phyloP scores from a whole-genome alignment of 1,140 invertebrate genomes.

The Zophobas atratus region DNA sequence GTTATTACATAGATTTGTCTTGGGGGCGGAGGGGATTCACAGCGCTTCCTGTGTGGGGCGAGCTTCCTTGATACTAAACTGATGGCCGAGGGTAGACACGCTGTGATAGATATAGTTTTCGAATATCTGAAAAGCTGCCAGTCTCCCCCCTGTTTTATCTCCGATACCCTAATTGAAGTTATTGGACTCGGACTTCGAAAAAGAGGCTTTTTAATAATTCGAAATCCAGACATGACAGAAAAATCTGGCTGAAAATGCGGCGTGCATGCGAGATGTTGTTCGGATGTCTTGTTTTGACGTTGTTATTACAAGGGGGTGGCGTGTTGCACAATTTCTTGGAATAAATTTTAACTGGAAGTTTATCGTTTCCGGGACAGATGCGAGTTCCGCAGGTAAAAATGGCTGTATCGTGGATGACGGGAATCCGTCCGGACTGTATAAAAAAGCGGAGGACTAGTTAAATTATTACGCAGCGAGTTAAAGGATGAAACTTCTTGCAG shows the following conservation, averaged over 20 bases:
- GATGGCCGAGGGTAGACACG: slow-evolving; percentile 47
- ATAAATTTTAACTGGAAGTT: too few relatives aligned
- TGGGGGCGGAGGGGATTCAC: slow-evolving; percentile 24
- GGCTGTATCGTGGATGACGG: too few relatives aligned
- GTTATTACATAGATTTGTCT: slow-evolving; percentile 56
- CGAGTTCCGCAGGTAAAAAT: too few relatives aligned
- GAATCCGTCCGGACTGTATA: background rate
- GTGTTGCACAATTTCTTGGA: too few relatives aligned
- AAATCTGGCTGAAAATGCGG: too few relatives aligned
- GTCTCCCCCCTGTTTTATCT: slow-evolving; percentile 37
- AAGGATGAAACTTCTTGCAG: slow-evolving; percentile 39
- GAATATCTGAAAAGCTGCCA: slow-evolving; percentile 49
- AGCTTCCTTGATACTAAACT: slow-evolving; percentile 51
- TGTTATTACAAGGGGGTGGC: too few relatives aligned
- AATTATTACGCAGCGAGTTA: slow-evolving; percentile 31
- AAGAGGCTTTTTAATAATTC: background rate
- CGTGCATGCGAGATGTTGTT: too few relatives aligned
- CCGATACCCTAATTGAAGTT: slow-evolving; percentile 23
- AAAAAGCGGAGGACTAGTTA: slow-evolving; percentile 11
- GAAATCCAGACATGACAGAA: background rate
- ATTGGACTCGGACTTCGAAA: background rate
- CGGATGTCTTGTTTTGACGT: too few relatives aligned
- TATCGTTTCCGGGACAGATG: too few relatives aligned
- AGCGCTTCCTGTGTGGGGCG: slow-evolving; percentile 47
- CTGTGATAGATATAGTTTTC: slow-evolving; percentile 55